Evolutionary conservation across 1,140 invertebrate species (phyloP).

Genomic region (Alviniconcha marisindica): DNA sequence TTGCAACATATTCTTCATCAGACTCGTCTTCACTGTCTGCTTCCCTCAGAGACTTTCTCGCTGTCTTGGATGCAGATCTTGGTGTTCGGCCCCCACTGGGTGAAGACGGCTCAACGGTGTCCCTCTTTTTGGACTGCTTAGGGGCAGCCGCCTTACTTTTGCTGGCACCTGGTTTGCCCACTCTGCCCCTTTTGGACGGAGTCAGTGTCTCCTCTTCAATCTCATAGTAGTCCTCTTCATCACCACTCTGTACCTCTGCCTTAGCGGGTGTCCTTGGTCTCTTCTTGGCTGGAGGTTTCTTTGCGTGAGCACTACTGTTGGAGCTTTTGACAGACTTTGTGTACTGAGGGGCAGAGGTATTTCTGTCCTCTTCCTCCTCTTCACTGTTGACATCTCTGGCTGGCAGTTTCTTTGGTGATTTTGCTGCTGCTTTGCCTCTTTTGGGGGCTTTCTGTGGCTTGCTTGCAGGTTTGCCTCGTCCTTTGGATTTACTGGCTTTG

Average conservation of each 20-base stretch:
- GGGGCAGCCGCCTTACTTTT: not conserved
- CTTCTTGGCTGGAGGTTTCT: not conserved
- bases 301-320: not conserved
- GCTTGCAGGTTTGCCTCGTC: not conserved
- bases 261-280: not conserved
- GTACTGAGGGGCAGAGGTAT: not conserved
- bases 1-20: not conserved
- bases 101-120: not conserved
- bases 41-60: not conserved
- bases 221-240: conserved; percentile 23
- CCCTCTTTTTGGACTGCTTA: not conserved
- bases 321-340: not conserved
- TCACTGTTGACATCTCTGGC: not conserved
- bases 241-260: not conserved
- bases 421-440: not conserved
- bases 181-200: not conserved
- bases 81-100: not conserved
- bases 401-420: not conserved
- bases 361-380: conserved; percentile 6
- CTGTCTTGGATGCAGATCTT: not conserved
- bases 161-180: not conserved
- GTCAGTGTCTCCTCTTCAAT: not conserved
- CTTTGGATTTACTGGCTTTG: not conserved
- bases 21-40: not conserved
- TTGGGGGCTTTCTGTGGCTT: not conserved